These are phyloP conservation scores for Heterodera carotae DNA, from an alignment of 1,140 invertebrate species.

Conservation along the genomic window DNA sequence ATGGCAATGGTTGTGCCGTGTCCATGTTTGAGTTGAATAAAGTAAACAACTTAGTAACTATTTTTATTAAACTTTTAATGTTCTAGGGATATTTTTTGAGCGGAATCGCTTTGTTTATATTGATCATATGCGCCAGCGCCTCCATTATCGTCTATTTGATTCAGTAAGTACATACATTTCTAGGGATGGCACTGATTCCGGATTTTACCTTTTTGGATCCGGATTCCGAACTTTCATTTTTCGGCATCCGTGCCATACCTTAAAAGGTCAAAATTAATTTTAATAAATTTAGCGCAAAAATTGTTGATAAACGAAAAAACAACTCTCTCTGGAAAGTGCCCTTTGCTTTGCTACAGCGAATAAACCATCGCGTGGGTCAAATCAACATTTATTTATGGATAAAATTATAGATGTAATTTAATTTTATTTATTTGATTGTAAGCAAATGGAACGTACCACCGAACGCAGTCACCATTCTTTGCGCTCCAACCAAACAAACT, in stretches of 20 bases:
- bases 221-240: too few species aligned
- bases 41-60: neutral
- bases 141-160: neutral
- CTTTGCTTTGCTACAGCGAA: slow-evolving; percentile 21
- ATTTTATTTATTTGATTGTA: neutral
- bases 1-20: slow-evolving; percentile 40
- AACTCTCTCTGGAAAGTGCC: slow-evolving; percentile 55
- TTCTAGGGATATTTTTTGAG: slow-evolving; percentile 29
- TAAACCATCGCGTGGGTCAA: neutral
- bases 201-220: too few species aligned
- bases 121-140: slow-evolving; percentile 23
- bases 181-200: too few species aligned
- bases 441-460: neutral
- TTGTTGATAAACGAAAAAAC: slow-evolving; percentile 40
- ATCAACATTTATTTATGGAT: neutral
- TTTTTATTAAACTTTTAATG: too few species aligned
- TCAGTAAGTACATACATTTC: neutral
- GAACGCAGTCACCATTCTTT: neutral
- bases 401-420: neutral
- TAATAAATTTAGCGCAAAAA: slow-evolving; percentile 34
- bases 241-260: too few species aligned
- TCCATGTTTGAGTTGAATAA: slow-evolving; percentile 5
- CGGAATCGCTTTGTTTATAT: slow-evolving; percentile 28
- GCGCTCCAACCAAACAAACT: slow-evolving; percentile 44
- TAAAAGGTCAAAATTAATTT: neutral